Base-by-base conservation (phyloP, 2,797 vertebrate species). In the Chelon auratus region DNA sequence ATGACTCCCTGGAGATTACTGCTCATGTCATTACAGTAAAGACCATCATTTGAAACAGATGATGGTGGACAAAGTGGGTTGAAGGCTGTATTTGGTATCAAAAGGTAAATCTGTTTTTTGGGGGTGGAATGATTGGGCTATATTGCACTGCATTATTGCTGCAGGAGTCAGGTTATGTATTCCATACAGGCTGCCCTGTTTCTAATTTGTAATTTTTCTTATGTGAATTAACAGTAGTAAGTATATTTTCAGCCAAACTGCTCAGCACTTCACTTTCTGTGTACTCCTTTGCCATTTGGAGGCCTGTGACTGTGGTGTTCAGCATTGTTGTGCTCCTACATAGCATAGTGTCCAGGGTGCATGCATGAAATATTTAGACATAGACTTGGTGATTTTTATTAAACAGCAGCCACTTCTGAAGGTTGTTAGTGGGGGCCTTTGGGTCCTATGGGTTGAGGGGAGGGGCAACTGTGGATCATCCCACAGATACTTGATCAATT, bases 1-100 rank as follows among this genome's bases (percentile, higher is more conserved):
- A 83, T 66, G 77, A 78, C 73, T 82, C 81, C 65, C 65, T n/a
- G 61, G 60, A 77, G 67, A 81, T 72, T 62, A 73, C 33, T 9
- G 65, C 64, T 80, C 75, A 53, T 63, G 70, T 72, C 68, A 80
- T 85, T 77, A 76, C 69, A 74, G n/a, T 20, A 54, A 33, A 10
- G 3, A 57, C 73, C 39, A 14, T 72, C 62, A 54, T 24, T 67
- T 63, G 42, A 48, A 66, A 79, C 20, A 59, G 72, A 55, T 7
- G 4, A 64, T 71, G 55, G 62, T 36, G 73, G 62, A 61, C 51
- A 66, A 26, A 53, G 62, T 55, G 42, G 10, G 26, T 62, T 61
- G 20, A 70, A 66, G 52, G 48, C 50, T 65, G 5, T 9, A 37
- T 72, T 74, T 61, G 53, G 39, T 39, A 33, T 77, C 62, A 42